Evolutionary conservation across 2,113 vertebrate species (phyloP).

Genomic region (Aix galericulata): DNA sequence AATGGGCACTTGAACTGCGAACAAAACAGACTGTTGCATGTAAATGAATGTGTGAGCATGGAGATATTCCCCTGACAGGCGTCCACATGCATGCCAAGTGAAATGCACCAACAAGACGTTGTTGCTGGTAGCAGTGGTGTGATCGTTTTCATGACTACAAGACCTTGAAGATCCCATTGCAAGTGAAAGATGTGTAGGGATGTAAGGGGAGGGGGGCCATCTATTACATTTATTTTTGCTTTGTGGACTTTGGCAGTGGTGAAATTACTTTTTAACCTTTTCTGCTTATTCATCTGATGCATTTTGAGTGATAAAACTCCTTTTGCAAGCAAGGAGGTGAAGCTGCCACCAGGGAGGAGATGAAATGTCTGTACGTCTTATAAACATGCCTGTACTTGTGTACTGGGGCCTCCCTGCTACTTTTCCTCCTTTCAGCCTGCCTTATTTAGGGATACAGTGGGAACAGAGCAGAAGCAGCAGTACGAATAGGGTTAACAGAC

Average conservation of each 20-base stretch:
- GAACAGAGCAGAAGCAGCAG: background rate
- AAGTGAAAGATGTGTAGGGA: background rate
- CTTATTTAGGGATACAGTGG: background rate
- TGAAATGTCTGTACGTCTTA: background rate
- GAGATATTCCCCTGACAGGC: slow-evolving; percentile 26
- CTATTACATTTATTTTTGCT: slow-evolving; percentile 18
- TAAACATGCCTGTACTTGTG: background rate
- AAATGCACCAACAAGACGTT: background rate
- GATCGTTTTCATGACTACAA: slow-evolving; percentile 32
- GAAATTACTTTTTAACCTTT: slow-evolving; percentile 71
- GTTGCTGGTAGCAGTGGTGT: slow-evolving; percentile 28
- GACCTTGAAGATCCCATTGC: slow-evolving; percentile 36
- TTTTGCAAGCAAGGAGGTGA: slow-evolving; percentile 56
- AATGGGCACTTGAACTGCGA: slow-evolving; percentile 17
- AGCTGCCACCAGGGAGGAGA: background rate
- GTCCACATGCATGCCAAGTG: slow-evolving; percentile 1
- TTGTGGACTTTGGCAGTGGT: slow-evolving; percentile 20
- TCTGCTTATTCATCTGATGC: slow-evolving; percentile 61
- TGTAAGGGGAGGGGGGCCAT: background rate
- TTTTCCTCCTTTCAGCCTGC: background rate
- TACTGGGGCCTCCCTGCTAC: background rate
- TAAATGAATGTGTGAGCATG: slow-evolving; percentile 47
- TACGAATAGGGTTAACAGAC: background rate
- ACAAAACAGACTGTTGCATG: slow-evolving; percentile 52
- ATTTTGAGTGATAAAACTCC: slow-evolving; percentile 64